Percentiles rank a stretch among this genome's conserved stretches.
Conservation (phyloP, 2,797 vertebrate genomes). For the Lepilemur septentrionalis region DNA sequence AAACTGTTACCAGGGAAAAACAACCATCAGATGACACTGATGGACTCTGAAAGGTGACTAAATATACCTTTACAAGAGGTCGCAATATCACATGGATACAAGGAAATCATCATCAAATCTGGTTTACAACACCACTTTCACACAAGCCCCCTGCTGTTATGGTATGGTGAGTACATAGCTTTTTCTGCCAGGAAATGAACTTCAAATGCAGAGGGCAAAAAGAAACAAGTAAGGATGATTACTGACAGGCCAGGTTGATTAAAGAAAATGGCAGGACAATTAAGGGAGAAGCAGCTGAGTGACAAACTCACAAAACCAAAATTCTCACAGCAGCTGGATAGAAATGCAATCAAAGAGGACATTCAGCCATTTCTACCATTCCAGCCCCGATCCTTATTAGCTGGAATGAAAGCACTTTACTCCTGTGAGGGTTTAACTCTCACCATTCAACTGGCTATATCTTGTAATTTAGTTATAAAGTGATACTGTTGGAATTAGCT, state of each 20-base stretch:
- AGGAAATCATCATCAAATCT: not conserved
- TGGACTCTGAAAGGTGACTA: not conserved
- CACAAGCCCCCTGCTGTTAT: not conserved
- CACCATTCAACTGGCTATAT: not conserved
- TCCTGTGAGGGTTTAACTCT: not conserved
- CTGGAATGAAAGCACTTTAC: not conserved
- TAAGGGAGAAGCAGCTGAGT: not conserved
- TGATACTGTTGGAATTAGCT: not conserved
- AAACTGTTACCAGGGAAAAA: not conserved
- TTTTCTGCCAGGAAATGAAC: not conserved
- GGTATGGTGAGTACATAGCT: not conserved
- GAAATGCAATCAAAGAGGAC: not conserved
- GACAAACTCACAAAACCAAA: not conserved
- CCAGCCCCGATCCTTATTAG: not conserved
- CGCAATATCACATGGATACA: not conserved
- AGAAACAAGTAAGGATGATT: not conserved
- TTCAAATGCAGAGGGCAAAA: not conserved
- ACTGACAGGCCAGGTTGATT: not conserved
- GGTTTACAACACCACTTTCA: not conserved
- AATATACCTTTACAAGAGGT: not conserved
- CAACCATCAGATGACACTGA: not conserved
- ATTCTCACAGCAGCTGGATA: not conserved
- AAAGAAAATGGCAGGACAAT: constrained; percentile 1
- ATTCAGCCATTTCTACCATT: not conserved
- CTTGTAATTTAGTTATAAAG: not conserved